Base-by-base conservation (phyloP, 2,113 vertebrate genomes). In the Fulica atra region DNA sequence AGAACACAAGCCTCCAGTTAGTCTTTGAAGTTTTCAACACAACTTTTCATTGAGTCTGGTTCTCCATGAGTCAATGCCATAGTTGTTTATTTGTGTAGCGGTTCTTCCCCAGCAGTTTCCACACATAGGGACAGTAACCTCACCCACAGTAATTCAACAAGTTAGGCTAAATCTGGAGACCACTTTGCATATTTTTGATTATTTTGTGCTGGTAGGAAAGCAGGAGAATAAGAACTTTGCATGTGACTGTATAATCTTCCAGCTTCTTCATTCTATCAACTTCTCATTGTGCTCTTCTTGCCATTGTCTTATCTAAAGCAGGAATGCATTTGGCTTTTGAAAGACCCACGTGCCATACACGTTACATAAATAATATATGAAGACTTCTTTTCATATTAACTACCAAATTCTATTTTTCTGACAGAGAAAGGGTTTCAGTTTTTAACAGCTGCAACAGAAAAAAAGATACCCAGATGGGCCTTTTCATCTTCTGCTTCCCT, bases 401-500 rank as follows among this genome's bases (percentile, higher is more conserved):
- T 92, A 65, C 76, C 0, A 2, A 74, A 78, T 92, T 95, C 78
- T 91, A 10, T 87, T 94, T 94, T 94, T 93, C 86, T 94, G 92
- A 63, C 57, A 81, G 73, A 94, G 86, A 79, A 91, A 87, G 53
- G 25, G 46, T 93, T 95, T 95, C 92, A 73, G 57, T 87, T 95
- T 86, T 94, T 92, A 92, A 69, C 73, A 93, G 86, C 95, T 96
- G 95, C 73, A 96, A 57, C 19, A 89, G 59, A 73, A 68, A 61
- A 78, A 88, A 81, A 90, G 68, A 76, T 69, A 81, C 83, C 95
- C 93, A 97, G 91, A 96, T 95, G 95, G 88, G 95, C 73, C 86
- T 95, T 96, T 96, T 96, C 91, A 92, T 92, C 80, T 92, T 94
- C 77, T 86, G 54, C 88, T 88, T 96, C 69, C 77, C 59, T 93